Evolutionary conservation across 2,797 vertebrate species (phyloP).

Genomic region (Onychomys torridus): DNA sequence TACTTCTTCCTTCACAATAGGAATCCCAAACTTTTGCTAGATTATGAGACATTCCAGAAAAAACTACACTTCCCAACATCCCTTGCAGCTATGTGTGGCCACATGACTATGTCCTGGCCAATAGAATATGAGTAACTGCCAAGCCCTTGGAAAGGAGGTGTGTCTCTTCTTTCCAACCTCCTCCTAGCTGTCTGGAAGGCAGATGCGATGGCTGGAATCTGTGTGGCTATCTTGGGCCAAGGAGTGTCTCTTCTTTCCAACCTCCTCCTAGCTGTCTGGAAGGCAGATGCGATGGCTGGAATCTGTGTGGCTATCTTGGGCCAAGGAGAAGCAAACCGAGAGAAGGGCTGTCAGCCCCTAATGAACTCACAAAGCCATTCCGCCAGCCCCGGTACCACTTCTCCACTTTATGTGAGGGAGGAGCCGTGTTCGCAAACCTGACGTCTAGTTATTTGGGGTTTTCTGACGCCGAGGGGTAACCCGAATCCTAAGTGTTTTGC

Average conservation of each 20-base stretch:
- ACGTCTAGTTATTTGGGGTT: neutral
- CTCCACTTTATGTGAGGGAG: neutral
- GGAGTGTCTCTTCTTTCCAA: neutral
- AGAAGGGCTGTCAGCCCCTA: neutral
- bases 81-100: constrained; percentile 22
- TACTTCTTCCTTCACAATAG: neutral
- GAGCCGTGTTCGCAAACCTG: neutral
- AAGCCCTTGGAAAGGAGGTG: neutral
- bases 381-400: neutral
- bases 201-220: neutral
- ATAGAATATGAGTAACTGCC: neutral
- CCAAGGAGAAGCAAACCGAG: neutral
- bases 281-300: neutral
- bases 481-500: neutral
- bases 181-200: neutral
- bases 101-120: neutral
- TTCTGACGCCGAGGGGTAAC: neutral
- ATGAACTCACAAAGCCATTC: neutral
- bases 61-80: neutral
- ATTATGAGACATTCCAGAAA: neutral
- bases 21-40: constrained; percentile 14
- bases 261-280: neutral
- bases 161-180: neutral
- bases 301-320: neutral
- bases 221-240: neutral